Evolutionary conservation across 1,140 invertebrate genomes (phyloP).

Genomic region (Nephotettix cincticeps): DNA sequence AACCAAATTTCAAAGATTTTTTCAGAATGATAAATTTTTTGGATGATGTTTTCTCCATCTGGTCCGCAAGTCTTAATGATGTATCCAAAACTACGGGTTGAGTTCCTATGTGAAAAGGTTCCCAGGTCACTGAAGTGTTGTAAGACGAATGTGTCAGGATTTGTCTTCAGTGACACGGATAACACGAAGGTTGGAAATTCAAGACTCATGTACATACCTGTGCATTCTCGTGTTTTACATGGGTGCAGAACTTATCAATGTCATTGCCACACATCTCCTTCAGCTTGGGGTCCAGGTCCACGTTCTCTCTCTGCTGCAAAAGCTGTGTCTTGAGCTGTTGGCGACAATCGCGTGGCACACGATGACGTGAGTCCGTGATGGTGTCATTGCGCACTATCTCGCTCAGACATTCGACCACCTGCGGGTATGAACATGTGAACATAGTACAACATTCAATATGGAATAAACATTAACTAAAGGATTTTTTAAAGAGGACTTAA

Average conservation of each 20-base stretch:
- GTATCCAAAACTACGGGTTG: too few species aligned
- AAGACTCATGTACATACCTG: conserved; percentile 70
- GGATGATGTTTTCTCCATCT: too few species aligned
- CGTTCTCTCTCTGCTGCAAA: conserved; percentile 84
- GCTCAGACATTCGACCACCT: conserved; percentile 91
- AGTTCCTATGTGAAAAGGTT: too few species aligned
- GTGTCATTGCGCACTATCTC: conserved; percentile 88
- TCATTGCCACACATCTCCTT: conserved; percentile 73
- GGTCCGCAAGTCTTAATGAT: too few species aligned
- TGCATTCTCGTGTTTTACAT: conserved; percentile 72
- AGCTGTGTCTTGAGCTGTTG: conserved; percentile 86
- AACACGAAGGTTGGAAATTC: not conserved
- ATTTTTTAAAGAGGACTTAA: too few species aligned
- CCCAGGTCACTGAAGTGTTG: too few species aligned
- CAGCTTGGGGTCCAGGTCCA: conserved; percentile 80
- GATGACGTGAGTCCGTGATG: conserved; percentile 69
- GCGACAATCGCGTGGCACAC: conserved; percentile 81
- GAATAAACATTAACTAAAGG: too few species aligned
- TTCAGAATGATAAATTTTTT: too few species aligned
- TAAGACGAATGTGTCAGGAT: too few species aligned
- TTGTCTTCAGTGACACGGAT: too few species aligned
- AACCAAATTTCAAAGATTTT: too few species aligned
- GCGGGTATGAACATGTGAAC: conserved; percentile 39
- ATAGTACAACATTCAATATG: too few species aligned
- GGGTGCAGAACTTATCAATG: conserved; percentile 69